Percentiles rank a stretch among this genome's conserved stretches.
phyloP scores from a whole-genome alignment of 2,888 invertebrate genomes.

The Pomacea canaliculata region DNA sequence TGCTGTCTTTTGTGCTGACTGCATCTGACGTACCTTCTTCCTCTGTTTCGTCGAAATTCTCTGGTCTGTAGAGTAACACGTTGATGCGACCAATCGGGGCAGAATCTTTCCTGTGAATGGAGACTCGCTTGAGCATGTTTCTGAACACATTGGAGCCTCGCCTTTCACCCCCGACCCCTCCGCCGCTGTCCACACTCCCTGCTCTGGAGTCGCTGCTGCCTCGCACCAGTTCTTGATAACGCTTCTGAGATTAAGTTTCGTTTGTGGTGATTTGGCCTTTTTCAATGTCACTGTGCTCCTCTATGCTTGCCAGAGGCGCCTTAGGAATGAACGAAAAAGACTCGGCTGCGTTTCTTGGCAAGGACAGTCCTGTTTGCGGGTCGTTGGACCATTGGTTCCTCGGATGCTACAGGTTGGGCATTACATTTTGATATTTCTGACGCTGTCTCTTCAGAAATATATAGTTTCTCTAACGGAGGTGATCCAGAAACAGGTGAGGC shows the following conservation, averaged over 20 bases:
- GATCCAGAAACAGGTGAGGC: too few species aligned
- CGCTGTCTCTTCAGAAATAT: background rate
- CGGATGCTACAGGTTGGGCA: background rate
- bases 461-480: too few species aligned
- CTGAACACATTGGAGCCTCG: conserved; percentile 28
- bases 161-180: conserved; percentile 6
- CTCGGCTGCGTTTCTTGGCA: background rate
- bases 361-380: background rate
- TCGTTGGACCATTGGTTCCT: background rate
- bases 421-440: too few species aligned
- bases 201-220: conserved; percentile 9
- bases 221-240: conserved; percentile 13
- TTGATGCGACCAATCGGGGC: conserved; percentile 28
- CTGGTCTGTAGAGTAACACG: conserved; percentile 29
- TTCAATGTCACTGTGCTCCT: background rate
- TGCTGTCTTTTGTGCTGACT: too few species aligned
- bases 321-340: background rate
- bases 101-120: conserved; percentile 35
- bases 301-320: background rate
- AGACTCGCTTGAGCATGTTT: conserved; percentile 31
- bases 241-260: background rate
- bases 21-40: background rate
- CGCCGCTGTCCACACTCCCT: background rate
- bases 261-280: background rate
- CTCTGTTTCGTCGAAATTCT: background rate